These are phyloP conservation scores for Pseudococcus longispinus DNA, from an alignment of 2,888 invertebrate genomes.

Conservation along the genomic window DNA sequence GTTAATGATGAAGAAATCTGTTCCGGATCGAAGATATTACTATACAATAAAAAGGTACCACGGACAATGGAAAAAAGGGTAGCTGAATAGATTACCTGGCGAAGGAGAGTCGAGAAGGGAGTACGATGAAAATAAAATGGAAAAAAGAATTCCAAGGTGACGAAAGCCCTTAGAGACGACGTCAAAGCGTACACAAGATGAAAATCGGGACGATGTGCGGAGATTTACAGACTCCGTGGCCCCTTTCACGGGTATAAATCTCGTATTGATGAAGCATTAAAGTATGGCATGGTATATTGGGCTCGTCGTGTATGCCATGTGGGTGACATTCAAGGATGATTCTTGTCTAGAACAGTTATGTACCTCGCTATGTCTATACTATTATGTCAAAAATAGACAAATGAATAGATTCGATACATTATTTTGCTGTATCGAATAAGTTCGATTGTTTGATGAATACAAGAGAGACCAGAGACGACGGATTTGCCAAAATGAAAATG, in stretches of 20 bases:
- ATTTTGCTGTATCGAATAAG: background rate
- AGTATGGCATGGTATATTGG: background rate
- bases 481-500: background rate
- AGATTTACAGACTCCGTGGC: background rate
- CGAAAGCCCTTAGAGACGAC: constrained; percentile 13
- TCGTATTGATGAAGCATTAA: background rate
- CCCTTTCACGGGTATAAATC: constrained; percentile 4
- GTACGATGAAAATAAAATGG: background rate
- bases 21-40: constrained; percentile 41
- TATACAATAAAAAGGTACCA: constrained; percentile 8
- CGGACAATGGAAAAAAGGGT: constrained; percentile 30
- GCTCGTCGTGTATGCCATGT: background rate
- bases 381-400: background rate
- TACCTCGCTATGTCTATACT: background rate
- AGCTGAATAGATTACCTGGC: constrained; percentile 20
- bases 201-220: background rate
- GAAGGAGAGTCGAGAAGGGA: background rate
- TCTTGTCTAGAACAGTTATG: constrained; percentile 15
- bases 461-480: background rate
- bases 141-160: constrained; percentile 32
- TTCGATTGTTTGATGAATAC: background rate
- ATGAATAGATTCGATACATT: background rate
- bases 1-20: constrained; percentile 44
- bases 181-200: constrained; percentile 13
- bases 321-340: background rate